Conservation (phyloP, 2,797 vertebrate genomes). For the Megalops cyprinoides region DNA sequence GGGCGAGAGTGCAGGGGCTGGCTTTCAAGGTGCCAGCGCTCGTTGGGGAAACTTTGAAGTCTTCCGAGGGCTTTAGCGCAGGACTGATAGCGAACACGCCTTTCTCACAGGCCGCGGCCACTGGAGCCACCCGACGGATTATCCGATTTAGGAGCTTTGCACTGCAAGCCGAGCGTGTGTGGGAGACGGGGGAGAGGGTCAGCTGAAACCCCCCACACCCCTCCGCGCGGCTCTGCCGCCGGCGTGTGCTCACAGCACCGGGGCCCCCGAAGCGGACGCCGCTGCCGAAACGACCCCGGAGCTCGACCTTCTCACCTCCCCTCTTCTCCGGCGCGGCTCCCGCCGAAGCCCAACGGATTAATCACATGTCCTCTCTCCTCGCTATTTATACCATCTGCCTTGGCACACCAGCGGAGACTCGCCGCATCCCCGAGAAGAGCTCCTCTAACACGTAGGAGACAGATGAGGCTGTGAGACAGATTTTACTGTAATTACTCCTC, state of each 20-base stretch:
- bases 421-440: neutral
- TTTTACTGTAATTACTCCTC: neutral
- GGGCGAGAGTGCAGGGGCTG: conserved; percentile 78
- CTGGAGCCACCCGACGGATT: conserved; percentile 71
- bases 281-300: neutral
- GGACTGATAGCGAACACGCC: conserved; percentile 79
- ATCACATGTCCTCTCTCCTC: conserved; percentile 15
- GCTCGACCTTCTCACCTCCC: conserved; percentile 26
- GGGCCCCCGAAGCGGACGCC: neutral
- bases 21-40: conserved; percentile 78
- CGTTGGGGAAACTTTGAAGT: conserved; percentile 87
- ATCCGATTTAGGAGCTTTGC: conserved; percentile 67
- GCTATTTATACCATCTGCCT: conserved; percentile 23
- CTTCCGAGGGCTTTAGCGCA: conserved; percentile 81
- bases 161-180: conserved; percentile 28
- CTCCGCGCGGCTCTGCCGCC: neutral
- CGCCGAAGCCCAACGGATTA: conserved; percentile 29
- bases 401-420: conserved; percentile 11
- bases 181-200: conserved; percentile 41
- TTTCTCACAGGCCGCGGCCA: conserved; percentile 62
- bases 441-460: neutral
- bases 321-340: conserved; percentile 12
- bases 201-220: neutral
- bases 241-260: neutral
- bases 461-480: neutral